Evolutionary conservation across 2,113 vertebrate genomes (phyloP).

Genomic region (Puntigrus tetrazona): DNA sequence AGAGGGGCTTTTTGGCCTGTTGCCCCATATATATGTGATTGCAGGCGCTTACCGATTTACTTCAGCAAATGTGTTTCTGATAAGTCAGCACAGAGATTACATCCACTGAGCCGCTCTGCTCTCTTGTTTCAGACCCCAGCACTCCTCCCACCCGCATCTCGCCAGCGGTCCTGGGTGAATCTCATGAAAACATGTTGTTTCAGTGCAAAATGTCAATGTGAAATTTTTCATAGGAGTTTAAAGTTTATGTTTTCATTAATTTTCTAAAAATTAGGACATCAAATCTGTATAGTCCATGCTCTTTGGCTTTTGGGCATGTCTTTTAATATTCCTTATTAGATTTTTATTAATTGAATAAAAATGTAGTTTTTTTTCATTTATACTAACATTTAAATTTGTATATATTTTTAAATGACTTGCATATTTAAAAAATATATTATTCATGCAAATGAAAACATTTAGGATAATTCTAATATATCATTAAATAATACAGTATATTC

Average conservation of each 20-base stretch:
- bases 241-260: neutral
- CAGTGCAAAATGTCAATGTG: neutral
- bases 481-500: too few species aligned
- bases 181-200: neutral
- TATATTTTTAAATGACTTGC: neutral
- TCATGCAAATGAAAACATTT: too few species aligned
- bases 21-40: slow-evolving; percentile 12
- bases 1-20: neutral
- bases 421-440: neutral
- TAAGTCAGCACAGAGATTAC: slow-evolving; percentile 27
- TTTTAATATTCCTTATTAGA: neutral
- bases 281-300: neutral
- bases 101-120: neutral
- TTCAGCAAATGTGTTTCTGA: slow-evolving; percentile 42
- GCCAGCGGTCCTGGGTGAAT: neutral
- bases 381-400: neutral
- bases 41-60: slow-evolving; percentile 21
- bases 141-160: neutral
- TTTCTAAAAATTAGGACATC: neutral
- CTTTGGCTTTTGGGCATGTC: neutral
- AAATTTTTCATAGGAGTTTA: neutral
- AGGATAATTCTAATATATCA: too few species aligned
- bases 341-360: neutral
- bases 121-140: slow-evolving; percentile 5
- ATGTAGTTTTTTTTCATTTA: too few species aligned